phyloP scores from a whole-genome alignment of 1,140 invertebrate genomes.

The Drosophila serrata region DNA sequence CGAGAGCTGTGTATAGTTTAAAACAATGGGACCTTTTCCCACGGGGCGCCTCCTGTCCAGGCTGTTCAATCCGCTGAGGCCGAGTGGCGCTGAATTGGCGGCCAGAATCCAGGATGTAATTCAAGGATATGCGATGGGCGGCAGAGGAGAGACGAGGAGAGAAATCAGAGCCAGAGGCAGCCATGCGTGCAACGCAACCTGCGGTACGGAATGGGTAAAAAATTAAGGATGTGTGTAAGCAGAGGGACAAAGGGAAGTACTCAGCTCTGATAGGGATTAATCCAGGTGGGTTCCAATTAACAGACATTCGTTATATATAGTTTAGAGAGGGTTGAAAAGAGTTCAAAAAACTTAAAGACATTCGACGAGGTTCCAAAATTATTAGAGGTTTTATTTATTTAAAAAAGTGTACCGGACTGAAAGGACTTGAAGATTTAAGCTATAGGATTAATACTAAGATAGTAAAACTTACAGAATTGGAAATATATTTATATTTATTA shows the following conservation, averaged over 20 bases:
- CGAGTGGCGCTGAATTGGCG: conserved; percentile 21
- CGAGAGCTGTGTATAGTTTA: conserved; percentile 24
- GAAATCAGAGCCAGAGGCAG: conserved; percentile 15
- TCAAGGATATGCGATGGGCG: conserved; percentile 13
- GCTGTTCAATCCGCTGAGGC: conserved; percentile 10
- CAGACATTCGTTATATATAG: not conserved
- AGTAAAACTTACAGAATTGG: not conserved
- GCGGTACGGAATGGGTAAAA: conserved; percentile 19
- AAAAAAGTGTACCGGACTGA: too few species aligned
- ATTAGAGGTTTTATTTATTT: too few species aligned
- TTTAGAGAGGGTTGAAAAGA: not conserved
- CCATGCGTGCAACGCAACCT: conserved; percentile 38
- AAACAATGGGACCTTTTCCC: conserved; percentile 30
- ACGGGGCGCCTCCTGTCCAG: conserved; percentile 21
- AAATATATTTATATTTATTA: too few species aligned
- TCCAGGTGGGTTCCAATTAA: conserved; percentile 2
- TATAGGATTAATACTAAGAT: not conserved
- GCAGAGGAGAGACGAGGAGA: not conserved
- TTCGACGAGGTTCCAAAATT: not conserved
- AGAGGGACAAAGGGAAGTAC: not conserved
- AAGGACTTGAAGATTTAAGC: not conserved
- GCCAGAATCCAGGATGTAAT: conserved; percentile 24
- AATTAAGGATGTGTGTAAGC: conserved; percentile 25
- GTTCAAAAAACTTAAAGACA: not conserved
- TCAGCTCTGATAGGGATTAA: not conserved